These are phyloP conservation scores for Bhutanitis thaidina DNA, from an alignment of 2,888 invertebrate genomes.

Conservation along the genomic window DNA sequence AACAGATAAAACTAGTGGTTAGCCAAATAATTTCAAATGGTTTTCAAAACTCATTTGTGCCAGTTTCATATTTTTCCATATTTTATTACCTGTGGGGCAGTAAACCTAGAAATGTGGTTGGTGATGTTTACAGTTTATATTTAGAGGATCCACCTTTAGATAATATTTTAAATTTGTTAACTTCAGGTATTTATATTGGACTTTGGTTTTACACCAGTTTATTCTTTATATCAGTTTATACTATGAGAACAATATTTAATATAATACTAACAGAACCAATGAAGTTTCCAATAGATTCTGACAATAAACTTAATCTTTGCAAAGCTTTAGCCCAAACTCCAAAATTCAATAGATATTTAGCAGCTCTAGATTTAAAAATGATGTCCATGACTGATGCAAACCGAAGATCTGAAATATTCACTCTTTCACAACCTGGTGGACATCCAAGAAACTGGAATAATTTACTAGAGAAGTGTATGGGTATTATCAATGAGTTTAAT, in stretches of 20 bases:
- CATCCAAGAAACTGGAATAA: slow-evolving; percentile 94
- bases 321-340: slow-evolving; percentile 82
- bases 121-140: slow-evolving; percentile 74
- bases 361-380: slow-evolving; percentile 85
- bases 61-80: slow-evolving; percentile 80
- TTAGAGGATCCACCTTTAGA: slow-evolving; percentile 75
- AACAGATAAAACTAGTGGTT: slow-evolving; percentile 82
- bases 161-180: slow-evolving; percentile 64
- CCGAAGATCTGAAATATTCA: slow-evolving; percentile 84
- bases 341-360: slow-evolving; percentile 87
- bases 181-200: slow-evolving; percentile 78
- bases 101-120: slow-evolving; percentile 71
- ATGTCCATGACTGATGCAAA: slow-evolving; percentile 81
- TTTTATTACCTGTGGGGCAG: slow-evolving; percentile 82
- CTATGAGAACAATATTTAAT: slow-evolving; percentile 85
- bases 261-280: slow-evolving; percentile 85
- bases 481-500: slow-evolving; percentile 82
- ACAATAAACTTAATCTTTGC: slow-evolving; percentile 73
- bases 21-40: slow-evolving; percentile 79
- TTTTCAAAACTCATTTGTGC: slow-evolving; percentile 79
- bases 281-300: slow-evolving; percentile 81
- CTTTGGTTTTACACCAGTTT: slow-evolving; percentile 85
- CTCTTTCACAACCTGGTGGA: slow-evolving; percentile 89
- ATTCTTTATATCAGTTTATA: slow-evolving; percentile 84
- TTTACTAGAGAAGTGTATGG: slow-evolving; percentile 82